Evolutionary conservation across 2,888 invertebrate species (phyloP).

Genomic region (Drosophila paranaensis): DNA sequence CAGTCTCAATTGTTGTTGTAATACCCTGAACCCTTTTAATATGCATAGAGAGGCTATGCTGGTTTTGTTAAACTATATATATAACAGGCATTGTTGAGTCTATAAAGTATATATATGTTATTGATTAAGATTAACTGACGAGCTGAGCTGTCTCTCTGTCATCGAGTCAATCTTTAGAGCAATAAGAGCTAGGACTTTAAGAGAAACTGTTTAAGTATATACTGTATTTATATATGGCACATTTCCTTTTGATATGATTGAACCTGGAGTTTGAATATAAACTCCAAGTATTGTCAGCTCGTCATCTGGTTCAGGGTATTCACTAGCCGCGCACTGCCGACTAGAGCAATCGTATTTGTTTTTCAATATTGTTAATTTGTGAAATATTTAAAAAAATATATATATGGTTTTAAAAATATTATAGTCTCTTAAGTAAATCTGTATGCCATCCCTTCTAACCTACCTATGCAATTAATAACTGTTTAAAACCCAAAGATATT

Average conservation of each 20-base stretch:
- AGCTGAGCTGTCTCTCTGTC: not conserved
- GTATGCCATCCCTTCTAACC: constrained; percentile 24
- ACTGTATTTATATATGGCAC: not conserved
- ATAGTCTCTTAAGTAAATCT: constrained; percentile 13
- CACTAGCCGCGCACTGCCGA: constrained; percentile 2
- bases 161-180: not conserved
- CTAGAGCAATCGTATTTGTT: not conserved
- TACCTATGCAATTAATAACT: constrained; percentile 12
- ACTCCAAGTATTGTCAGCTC: not conserved
- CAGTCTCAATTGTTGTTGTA: constrained; percentile 14
- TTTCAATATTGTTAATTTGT: constrained; percentile 18
- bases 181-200: not conserved
- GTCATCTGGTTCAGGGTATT: not conserved
- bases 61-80: not conserved
- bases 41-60: not conserved
- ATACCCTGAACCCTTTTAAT: not conserved
- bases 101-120: not conserved
- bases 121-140: not conserved
- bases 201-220: not conserved
- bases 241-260: not conserved
- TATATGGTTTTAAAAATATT: not conserved
- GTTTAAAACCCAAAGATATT: constrained; percentile 3
- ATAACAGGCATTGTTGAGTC: not conserved
- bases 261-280: not conserved
- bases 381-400: constrained; percentile 5